These are phyloP conservation scores for Palythoa heliodiscus DNA, from an alignment of 92 coral and sea anemone genomes.

Conservation along the genomic window DNA sequence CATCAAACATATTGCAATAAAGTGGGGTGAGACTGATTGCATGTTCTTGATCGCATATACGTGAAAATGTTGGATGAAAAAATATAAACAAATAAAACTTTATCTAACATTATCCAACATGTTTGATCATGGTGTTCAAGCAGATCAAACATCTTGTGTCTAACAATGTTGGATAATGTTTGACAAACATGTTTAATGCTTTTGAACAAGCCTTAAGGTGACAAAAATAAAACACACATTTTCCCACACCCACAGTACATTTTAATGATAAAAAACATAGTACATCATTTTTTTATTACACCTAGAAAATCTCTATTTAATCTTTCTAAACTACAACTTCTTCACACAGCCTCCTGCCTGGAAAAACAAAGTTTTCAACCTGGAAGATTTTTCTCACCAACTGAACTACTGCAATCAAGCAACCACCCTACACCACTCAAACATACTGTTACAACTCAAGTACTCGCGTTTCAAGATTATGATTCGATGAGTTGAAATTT, in stretches of 20 bases:
- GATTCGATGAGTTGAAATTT: not conserved
- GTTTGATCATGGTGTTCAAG: not conserved
- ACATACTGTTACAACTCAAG: slow-evolving; percentile 3
- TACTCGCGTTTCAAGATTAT: slow-evolving; percentile 12
- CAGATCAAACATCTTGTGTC: too few relatives aligned
- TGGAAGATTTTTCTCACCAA: not conserved
- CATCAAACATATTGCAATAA: too few relatives aligned
- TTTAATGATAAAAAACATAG: slow-evolving; percentile 22
- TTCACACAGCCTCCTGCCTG: not conserved
- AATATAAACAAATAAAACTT: too few relatives aligned
- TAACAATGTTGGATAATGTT: too few relatives aligned
- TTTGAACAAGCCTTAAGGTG: not conserved
- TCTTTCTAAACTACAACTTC: not conserved
- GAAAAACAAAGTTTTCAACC: not conserved
- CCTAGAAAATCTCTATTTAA: not conserved
- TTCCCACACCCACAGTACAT: slow-evolving; percentile 25
- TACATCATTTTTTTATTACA: not conserved
- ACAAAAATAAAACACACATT: not conserved
- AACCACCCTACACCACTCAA: not conserved
- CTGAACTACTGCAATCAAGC: not conserved
- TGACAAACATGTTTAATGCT: too few relatives aligned
- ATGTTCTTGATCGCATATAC: not conserved
- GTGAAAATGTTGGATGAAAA: not conserved
- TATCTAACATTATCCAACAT: too few relatives aligned
- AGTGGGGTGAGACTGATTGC: not conserved